Percentiles rank a stretch among this genome's conserved stretches.
Evolutionary conservation across 2,888 invertebrate species (phyloP).

Genomic region (Limenitis camilla): DNA sequence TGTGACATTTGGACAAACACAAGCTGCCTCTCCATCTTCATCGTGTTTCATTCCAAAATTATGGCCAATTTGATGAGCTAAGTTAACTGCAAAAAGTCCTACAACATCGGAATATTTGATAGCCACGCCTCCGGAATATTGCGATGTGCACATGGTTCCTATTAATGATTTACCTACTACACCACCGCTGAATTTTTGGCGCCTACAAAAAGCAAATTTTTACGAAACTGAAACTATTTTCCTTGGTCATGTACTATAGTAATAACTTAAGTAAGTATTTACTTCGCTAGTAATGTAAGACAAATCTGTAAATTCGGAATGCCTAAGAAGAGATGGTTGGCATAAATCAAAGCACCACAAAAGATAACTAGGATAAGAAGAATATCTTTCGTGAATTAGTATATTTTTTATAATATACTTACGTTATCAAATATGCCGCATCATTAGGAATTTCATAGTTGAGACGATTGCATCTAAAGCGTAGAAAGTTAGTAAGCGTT

Average conservation of each 20-base stretch:
- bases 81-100: not conserved
- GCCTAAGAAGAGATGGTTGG: no score
- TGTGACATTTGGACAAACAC: not conserved
- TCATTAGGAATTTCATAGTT: slow-evolving; percentile 93
- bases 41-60: not conserved
- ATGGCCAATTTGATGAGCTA: not conserved
- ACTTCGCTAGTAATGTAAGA: no score
- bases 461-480: slow-evolving; percentile 87
- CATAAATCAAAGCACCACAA: no score
- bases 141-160: not conserved
- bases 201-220: not conserved
- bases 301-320: no score
- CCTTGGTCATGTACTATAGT: not conserved
- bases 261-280: no score
- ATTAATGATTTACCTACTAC: not conserved
- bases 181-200: not conserved
- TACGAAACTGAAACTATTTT: not conserved
- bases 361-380: no score
- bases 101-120: not conserved
- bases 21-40: not conserved
- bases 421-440: slow-evolving; percentile 97
- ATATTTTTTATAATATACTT: slow-evolving; percentile 41
- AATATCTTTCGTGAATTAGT: no score
- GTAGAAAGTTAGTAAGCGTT: slow-evolving; percentile 92
- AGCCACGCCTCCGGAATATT: not conserved